These are phyloP conservation scores for Holocentrus rufus DNA, from an alignment of 2,797 vertebrate species.

Conservation along the genomic window DNA sequence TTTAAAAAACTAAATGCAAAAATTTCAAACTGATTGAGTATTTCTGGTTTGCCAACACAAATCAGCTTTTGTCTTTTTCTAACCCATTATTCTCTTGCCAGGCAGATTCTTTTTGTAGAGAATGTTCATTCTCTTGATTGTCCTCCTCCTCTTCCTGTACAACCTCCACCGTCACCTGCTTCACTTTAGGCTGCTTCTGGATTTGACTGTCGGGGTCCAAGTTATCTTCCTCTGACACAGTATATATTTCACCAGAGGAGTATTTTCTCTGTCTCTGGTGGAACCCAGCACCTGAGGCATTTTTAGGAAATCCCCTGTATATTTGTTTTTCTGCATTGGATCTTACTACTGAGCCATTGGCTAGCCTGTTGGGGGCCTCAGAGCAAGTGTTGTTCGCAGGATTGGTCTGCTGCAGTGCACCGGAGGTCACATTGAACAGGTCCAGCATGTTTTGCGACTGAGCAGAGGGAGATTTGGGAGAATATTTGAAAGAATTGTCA, in stretches of 20 bases:
- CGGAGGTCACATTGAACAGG: slow-evolving; percentile 80
- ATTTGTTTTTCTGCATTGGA: slow-evolving; percentile 75
- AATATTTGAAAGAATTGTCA: slow-evolving; percentile 81
- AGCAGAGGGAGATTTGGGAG: slow-evolving; percentile 73
- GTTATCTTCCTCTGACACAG: slow-evolving; percentile 77
- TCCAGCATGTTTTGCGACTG: slow-evolving; percentile 80
- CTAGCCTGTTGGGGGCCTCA: slow-evolving; percentile 70
- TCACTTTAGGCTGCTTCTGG: slow-evolving; percentile 25
- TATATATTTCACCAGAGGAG: slow-evolving; percentile 78
- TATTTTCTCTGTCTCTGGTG: slow-evolving; percentile 76
- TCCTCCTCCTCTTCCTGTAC: slow-evolving; percentile 55
- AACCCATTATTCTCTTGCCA: slow-evolving; percentile 43
- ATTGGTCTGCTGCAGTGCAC: slow-evolving; percentile 77
- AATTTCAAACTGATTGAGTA: not conserved
- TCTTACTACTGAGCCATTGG: slow-evolving; percentile 80
- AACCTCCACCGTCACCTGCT: slow-evolving; percentile 37
- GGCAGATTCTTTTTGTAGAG: not conserved
- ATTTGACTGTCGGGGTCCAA: slow-evolving; percentile 23
- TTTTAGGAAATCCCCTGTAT: slow-evolving; percentile 78
- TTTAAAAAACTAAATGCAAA: not conserved
- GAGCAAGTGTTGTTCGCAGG: slow-evolving; percentile 67
- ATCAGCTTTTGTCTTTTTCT: slow-evolving; percentile 35
- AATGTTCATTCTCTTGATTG: slow-evolving; percentile 41
- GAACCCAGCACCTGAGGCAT: slow-evolving; percentile 79
- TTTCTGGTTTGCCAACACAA: not conserved